Conservation (phyloP, 2,113 vertebrate species). For the Bambusicola thoracicus region DNA sequence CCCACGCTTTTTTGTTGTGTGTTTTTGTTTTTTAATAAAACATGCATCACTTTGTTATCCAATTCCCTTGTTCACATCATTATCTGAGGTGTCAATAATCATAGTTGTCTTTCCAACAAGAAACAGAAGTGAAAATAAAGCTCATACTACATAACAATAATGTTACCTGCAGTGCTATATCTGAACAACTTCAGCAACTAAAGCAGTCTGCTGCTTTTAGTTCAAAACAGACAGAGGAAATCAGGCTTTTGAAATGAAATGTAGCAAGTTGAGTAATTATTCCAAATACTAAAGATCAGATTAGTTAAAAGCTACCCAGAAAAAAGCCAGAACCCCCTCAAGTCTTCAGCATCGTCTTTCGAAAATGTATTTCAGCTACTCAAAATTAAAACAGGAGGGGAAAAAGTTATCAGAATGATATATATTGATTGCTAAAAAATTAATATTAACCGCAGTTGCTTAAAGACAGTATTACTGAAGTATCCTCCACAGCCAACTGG, state of each 20-base stretch:
- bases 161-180: not conserved
- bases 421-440: conserved; percentile 49
- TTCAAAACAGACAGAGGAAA: not conserved
- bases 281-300: conserved; percentile 43
- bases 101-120: not conserved
- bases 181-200: not conserved
- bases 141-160: not conserved
- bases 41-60: not conserved
- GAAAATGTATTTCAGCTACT: conserved; percentile 26
- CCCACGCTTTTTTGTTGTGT: not conserved
- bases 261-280: conserved; percentile 1
- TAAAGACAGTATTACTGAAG: conserved; percentile 19
- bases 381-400: not conserved
- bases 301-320: conserved; percentile 33
- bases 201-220: not conserved
- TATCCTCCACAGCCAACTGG: not conserved
- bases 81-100: conserved; percentile 2
- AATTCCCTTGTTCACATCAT: not conserved
- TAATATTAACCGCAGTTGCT: conserved; percentile 9
- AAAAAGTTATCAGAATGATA: not conserved
- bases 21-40: not conserved
- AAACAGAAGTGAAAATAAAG: conserved; percentile 3
- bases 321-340: not conserved
- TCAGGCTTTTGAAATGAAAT: conserved; percentile 5
- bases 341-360: not conserved